Base-by-base conservation (phyloP, 2,113 vertebrate species). In the Porphyrio hochstetteri region DNA sequence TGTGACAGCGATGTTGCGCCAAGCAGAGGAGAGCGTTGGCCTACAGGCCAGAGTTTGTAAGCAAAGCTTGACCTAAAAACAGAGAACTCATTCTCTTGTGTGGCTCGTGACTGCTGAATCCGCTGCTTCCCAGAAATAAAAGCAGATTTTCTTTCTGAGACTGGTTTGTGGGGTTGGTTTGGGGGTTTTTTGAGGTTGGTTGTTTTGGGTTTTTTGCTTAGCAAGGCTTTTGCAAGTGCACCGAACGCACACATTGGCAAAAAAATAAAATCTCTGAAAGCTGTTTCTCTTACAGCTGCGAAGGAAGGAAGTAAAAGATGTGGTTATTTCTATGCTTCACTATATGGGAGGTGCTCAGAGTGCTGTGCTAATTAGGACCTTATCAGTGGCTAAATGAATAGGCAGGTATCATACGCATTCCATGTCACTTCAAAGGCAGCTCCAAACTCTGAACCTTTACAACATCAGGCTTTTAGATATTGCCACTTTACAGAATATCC, bases 301-400 rank as follows among this genome's bases (percentile, higher is more conserved):
- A 88, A 92, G 68, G 84, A 91, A 89, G 74, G 70, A 94, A 86
- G 44, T 69, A 63, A 93, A 86, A 89, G 50, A 44, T 1, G 0
- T 28, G 12, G 55, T 79, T 86, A 65, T 92, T 93, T 94, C 55
- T 93, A 59, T 76, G 40, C 94, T 86, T 88, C 68, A 71, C 75
- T 83, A 8, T 82, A 82, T 44, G 80, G 76, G 71, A 94, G 68
- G 59, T 88, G 69, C 16, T 90, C 69, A n/a, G 86, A 96, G 70
- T 86, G 70, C 83, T 86, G 76, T 82, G 89, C 79, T 96, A 96
- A 95, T 96, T 94, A 91, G 91, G 77, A 95, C 69, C 86, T 97
- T 94, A 94, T 93, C 94, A 92, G 88, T 91, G 76, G 69, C 77
- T 91, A 92, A 93, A 95, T 92, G 88, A 93, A 94, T 92, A 83